Base-by-base conservation (phyloP, 2,888 invertebrate genomes). In the Criorhina ranunculi region DNA sequence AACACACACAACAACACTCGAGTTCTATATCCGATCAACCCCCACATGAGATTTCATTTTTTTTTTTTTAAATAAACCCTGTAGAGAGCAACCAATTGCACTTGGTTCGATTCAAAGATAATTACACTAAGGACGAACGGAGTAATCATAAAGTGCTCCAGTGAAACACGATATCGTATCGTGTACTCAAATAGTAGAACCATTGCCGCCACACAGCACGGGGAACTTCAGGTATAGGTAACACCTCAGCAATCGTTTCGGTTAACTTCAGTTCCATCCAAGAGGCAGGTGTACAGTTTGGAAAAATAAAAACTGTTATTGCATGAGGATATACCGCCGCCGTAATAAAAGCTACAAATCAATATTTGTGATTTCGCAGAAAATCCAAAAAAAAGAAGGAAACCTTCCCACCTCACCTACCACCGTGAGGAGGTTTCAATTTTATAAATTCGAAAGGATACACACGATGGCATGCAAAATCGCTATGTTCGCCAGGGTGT, bases 291-390 rank as follows among this genome's bases (percentile, higher is more conserved):
- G 67, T 42, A 42, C 33, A 33, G 60, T 44, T 60, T 19, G 24
- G 29, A 51, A 53, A 55, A 60, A n/a, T n/a, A n/a, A 77, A 24
- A 24, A 24, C 15, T 60, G 29, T 29, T 42, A 69, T 77, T 44
- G 35, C 51, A 69, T 67, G 60, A 37, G 46, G 46, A 70, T 55
- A 55, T 44, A n/a, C n/a, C n/a, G n/a, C n/a, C n/a, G 33, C 35
- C 51, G n/a, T 51, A 60, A 60, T 53, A 69, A 42, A 53, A 59
- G 46, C 35, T 37, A n/a, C 44, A 62, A 78, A 78, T 78, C 78
- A 70, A 78, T 78, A 70, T 70, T 78, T 49, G 57, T 53, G 60
- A 69, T 78, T 69, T 53, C 42, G 24, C 44, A 35, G 19, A 62
- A 72, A 72, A 37, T 31, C 17, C 44, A 29, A 17, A 29, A 17